Evolutionary conservation across 2,797 vertebrate species (phyloP).

Genomic region (Gobio occitaniae): DNA sequence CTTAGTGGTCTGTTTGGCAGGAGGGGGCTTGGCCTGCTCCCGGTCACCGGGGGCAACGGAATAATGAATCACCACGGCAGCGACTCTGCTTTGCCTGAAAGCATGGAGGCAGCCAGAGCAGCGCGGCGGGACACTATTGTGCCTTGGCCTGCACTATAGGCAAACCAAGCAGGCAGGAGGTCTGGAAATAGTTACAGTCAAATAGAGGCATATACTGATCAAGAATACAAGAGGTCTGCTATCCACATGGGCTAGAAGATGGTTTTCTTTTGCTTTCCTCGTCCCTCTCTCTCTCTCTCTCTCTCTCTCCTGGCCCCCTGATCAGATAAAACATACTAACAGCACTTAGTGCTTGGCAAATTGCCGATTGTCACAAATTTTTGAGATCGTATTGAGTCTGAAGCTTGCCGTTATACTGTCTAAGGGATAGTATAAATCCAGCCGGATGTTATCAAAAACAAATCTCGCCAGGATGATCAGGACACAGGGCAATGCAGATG

Average conservation of each 20-base stretch:
- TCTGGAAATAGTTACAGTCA: constrained; percentile 65
- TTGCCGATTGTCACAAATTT: constrained; percentile 12
- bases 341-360: constrained; percentile 27
- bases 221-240: constrained; percentile 46
- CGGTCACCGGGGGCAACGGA: constrained; percentile 75
- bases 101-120: constrained; percentile 84
- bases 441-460: neutral
- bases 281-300: constrained; percentile 2
- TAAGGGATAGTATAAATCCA: neutral
- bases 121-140: constrained; percentile 88
- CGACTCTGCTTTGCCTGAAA: constrained; percentile 82
- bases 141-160: constrained; percentile 85
- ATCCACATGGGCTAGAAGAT: constrained; percentile 37
- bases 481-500: neutral
- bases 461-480: neutral
- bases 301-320: neutral
- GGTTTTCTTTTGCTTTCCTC: constrained; percentile 17
- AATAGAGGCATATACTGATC: constrained; percentile 58
- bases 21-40: constrained; percentile 50
- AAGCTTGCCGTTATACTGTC: neutral
- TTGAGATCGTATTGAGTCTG: neutral
- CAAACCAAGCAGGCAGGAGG: constrained; percentile 80
- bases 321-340: constrained; percentile 37
- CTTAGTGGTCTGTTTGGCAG: constrained; percentile 82
- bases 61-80: constrained; percentile 77